Evolutionary conservation across 23 tunicate species (phyloP), one percentile per base, ranked within the genome.

Genomic region (Ascidia mentula): DNA sequence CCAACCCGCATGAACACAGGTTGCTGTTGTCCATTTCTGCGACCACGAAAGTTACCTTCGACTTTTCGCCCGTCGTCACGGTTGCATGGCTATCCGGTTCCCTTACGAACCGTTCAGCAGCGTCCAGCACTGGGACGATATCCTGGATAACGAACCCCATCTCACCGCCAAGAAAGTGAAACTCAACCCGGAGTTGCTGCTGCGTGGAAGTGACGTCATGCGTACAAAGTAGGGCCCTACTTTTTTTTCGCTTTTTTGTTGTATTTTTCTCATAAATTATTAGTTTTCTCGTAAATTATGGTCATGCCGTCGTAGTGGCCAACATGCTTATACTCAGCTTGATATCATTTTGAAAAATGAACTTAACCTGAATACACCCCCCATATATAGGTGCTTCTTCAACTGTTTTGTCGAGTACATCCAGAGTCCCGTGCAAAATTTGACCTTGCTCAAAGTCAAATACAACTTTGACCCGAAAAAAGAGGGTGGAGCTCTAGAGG

Each of bases 11-110:
- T 45, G 18, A n/a, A n/a, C 30, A 18, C 69, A 88, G 92, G 92
- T 88, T 0, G 92, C 72, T 0, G 77, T 82, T 32, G 87, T 88
- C 32, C 92, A 88, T 60, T 88, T 71, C 61, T 88, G 92, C 31
- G 92, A 88, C 39, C 92, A 88, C 38, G 87, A 82, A 20, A 82
- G 72, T 30, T 88, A 42, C 42, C 42, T 82, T 13, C 77, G 82
- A 20, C 82, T 76, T 40, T 88, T 82, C 69, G 92, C 80, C 18
- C 73, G 82, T 12, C 60, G 72, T 37, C 82, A 75, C 75, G 92
- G 87, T 36, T 82, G 92, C 74, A 82, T 88, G 86, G 59, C 82
- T 12, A 82, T 88, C 36, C 53, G 92, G 42, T 69, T 81, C 18
- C 92, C 92, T 24, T 88, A 30, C 60, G 92, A 82, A 53, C 73